Evolutionary conservation across 1,140 invertebrate genomes (phyloP), one percentile per base, ranked within the genome.

Genomic region (Ooceraea biroi): DNA sequence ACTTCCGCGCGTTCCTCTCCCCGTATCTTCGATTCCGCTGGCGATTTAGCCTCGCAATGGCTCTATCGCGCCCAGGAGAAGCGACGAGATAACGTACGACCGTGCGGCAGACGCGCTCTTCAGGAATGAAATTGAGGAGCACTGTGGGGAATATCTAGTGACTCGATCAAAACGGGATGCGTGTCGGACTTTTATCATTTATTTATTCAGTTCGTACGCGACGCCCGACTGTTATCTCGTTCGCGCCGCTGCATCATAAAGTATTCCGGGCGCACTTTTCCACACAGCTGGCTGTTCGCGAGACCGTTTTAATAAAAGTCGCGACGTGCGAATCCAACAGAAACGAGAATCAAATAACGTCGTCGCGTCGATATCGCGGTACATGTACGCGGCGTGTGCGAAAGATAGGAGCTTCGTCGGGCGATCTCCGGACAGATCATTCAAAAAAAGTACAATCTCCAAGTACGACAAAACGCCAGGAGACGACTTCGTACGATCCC

Each of bases 391-490:
- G n/a, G 48, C 36, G 19, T 12, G 25, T 41, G 48, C 72, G 58
- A 52, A 0, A 83, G 83, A 88, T 82, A 88, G 77, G 60, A 77
- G 41, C 17, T 5, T 22, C 58, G 27, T 69, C 57, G 22, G 48
- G 14, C 68, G 69, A 84, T 80, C 82, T 65, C 46, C 55, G 61
- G 86, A 82, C 85, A 76, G 76, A 88, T 85, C 60, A 78, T 85
- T 78, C 44, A n/a, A 22, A 22, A 71, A 30, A 82, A 80, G 83
- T 69, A 78, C 50, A 63, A 85, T 76, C 60, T 41, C 41, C 44
- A 85, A 88, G 83, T 50, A 88, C 72, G 83, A 88, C 86, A 85
- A 88, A 88, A 89, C 73, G 87, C 44, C 48, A 57, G 52, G 52
- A 27, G 50, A 76, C 82, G 68, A 82, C 71, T 85, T 65, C 50